A percentile compares a stretch with the other conserved stretches of the same genome.
Conservation (phyloP, 2,888 invertebrate species). For the Criorhina ranunculi region DNA sequence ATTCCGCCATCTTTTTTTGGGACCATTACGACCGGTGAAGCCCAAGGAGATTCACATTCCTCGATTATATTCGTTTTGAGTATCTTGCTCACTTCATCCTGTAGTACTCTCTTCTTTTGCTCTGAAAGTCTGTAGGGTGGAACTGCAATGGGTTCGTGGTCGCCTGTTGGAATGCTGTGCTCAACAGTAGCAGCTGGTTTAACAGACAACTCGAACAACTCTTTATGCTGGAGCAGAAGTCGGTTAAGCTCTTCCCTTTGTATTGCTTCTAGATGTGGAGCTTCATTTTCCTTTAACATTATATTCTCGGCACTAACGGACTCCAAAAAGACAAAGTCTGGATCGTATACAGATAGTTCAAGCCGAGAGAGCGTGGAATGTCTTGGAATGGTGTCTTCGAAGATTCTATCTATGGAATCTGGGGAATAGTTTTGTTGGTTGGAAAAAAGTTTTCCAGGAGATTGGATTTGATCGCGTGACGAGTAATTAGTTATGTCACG, state of each 20-base stretch:
- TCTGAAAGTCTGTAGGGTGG: constrained; percentile 81
- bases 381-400: constrained; percentile 12
- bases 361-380: constrained; percentile 13
- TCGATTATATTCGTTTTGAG: constrained; percentile 80
- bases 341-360: not conserved
- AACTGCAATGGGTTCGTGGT: constrained; percentile 80
- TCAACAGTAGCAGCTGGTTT: constrained; percentile 23
- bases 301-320: constrained; percentile 14
- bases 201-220: constrained; percentile 11
- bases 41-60: constrained; percentile 82
- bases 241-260: constrained; percentile 2
- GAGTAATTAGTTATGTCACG: not conserved
- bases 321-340: not conserved
- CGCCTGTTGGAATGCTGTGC: constrained; percentile 79
- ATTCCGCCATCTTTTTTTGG: constrained; percentile 80
- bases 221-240: constrained; percentile 15
- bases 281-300: constrained; percentile 3
- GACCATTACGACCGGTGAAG: constrained; percentile 81
- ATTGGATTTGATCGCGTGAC: not conserved
- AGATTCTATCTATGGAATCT: constrained; percentile 8
- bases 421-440: constrained; percentile 1
- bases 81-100: constrained; percentile 79
- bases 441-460: not conserved
- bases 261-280: constrained; percentile 1
- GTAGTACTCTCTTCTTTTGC: constrained; percentile 61